Conservation (phyloP, 1,140 invertebrate species). For the Rhyzopertha dominica region DNA sequence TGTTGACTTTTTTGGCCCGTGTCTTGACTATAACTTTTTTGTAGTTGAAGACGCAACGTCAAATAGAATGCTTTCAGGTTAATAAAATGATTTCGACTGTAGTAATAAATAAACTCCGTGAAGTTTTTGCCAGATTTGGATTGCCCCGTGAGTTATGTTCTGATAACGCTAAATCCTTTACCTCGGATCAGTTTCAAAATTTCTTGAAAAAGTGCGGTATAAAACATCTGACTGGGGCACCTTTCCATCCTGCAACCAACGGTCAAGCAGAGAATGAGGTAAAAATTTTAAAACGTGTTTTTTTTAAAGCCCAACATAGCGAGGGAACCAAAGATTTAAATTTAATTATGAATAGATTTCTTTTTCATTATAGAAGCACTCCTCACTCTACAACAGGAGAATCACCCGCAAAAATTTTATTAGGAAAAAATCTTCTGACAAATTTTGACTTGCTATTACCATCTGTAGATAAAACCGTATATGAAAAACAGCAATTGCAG, state of each 20-base stretch:
- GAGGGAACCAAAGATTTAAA: too few species aligned
- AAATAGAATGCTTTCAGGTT: constrained; percentile 31
- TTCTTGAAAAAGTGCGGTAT: constrained; percentile 36
- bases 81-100: not conserved
- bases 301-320: too few species aligned
- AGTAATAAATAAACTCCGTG: constrained; percentile 23
- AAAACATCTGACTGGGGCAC: constrained; percentile 32
- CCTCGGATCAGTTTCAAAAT: constrained; percentile 29
- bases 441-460: constrained; percentile 16
- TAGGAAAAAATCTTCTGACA: constrained; percentile 23
- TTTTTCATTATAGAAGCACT: constrained; percentile 28
- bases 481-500: constrained; percentile 2
- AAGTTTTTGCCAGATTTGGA: constrained; percentile 37
- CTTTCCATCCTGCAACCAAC: constrained; percentile 41
- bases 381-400: constrained; percentile 22
- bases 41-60: constrained; percentile 41
- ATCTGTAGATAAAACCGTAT: not conserved
- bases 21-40: constrained; percentile 23
- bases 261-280: constrained; percentile 43
- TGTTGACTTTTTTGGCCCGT: constrained; percentile 46
- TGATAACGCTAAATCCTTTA: constrained; percentile 39
- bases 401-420: constrained; percentile 21
- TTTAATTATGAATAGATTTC: constrained; percentile 19
- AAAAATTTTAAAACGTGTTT: constrained; percentile 36
- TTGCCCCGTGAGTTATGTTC: constrained; percentile 34